Conservation (phyloP, 1,140 invertebrate species). For the Lanistes nyassanus region DNA sequence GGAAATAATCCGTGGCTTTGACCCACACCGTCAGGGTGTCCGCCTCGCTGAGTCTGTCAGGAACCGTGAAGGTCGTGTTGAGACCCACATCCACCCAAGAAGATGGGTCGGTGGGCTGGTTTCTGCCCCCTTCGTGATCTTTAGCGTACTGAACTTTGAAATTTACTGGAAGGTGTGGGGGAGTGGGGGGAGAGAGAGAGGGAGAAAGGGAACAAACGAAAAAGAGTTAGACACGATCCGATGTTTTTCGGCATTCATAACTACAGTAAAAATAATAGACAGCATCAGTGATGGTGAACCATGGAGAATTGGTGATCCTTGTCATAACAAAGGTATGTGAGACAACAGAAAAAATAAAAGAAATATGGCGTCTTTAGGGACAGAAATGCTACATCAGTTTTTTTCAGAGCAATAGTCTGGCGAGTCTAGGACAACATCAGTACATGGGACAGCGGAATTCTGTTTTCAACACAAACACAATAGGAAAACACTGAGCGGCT, state of each 20-base stretch:
- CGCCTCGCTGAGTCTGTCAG: background rate
- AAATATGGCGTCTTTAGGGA: background rate
- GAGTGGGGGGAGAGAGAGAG: background rate
- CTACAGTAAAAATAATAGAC: background rate
- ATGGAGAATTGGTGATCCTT: background rate
- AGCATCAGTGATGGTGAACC: background rate
- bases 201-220: background rate
- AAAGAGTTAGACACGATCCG: background rate
- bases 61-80: background rate
- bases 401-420: background rate
- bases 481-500: background rate
- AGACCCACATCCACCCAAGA: background rate
- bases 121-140: background rate
- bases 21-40: constrained; percentile 31
- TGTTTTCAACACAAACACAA: background rate
- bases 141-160: constrained; percentile 12
- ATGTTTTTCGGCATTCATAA: no score
- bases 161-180: background rate
- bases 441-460: background rate
- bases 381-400: background rate
- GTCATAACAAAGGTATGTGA: background rate
- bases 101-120: background rate
- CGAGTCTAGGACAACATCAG: background rate
- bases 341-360: background rate
- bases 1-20: constrained; percentile 27